These are phyloP conservation scores for Pachypeltis micranthus DNA, from an alignment of 1,140 invertebrate genomes.

Conservation along the genomic window DNA sequence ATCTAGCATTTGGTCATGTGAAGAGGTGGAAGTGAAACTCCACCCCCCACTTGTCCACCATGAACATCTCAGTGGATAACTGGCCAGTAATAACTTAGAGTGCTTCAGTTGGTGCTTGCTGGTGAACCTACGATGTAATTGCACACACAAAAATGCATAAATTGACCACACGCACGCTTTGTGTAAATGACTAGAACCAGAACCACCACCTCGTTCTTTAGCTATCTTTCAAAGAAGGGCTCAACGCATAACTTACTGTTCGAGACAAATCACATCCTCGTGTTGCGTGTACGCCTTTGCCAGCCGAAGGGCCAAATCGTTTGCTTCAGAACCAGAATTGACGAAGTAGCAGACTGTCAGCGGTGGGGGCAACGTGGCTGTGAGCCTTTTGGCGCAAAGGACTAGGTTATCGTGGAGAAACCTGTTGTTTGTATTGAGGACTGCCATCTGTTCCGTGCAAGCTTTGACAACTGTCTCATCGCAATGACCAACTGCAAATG, in stretches of 20 bases:
- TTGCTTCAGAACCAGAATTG: constrained; percentile 98
- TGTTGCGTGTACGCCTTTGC: constrained; percentile 78
- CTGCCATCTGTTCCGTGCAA: constrained; percentile 73
- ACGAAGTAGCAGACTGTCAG: constrained; percentile 93
- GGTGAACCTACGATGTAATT: too few relatives aligned
- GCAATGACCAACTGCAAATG: constrained; percentile 89
- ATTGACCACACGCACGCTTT: too few relatives aligned
- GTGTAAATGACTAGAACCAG: too few relatives aligned
- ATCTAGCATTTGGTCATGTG: too few relatives aligned
- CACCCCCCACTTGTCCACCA: too few relatives aligned
- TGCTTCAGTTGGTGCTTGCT: too few relatives aligned
- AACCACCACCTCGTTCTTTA: too few relatives aligned
- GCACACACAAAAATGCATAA: too few relatives aligned
- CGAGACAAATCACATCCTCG: constrained; percentile 81
- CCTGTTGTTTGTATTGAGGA: constrained; percentile 85
- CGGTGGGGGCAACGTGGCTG: constrained; percentile 63
- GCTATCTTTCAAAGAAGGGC: too few relatives aligned
- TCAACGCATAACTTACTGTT: constrained; percentile 80
- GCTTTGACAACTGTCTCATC: constrained; percentile 86
- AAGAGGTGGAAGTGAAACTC: too few relatives aligned
- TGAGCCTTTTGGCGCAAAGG: constrained; percentile 73
- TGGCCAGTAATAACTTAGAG: too few relatives aligned
- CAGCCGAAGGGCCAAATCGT: constrained; percentile 88
- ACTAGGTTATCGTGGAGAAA: constrained; percentile 94
- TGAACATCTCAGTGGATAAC: too few relatives aligned